Base-by-base conservation (phyloP, 1,140 invertebrate genomes). In the Carposina sasakii region DNA sequence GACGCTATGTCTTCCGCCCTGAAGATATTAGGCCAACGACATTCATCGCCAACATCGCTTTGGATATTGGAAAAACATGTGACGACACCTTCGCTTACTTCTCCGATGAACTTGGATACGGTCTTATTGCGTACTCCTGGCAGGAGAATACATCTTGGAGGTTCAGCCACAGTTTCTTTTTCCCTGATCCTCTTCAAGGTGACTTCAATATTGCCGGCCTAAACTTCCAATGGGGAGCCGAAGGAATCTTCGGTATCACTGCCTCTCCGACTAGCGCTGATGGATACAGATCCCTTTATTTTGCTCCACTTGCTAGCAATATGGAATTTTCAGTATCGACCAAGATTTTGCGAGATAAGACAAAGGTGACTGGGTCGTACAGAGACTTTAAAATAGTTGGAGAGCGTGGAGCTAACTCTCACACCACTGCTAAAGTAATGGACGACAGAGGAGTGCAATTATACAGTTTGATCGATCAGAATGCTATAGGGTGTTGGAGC, bases 401-500 rank as follows among this genome's bases (percentile, higher is more conserved):
- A 31, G 88, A 89, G 48, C 86, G 92, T 19, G 91, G 90, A 19
- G 84, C 87, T 6, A 84, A 91, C 36, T 81, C 87, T 1, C 92
- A 94, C 54, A 90, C 90, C 0, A 94, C 93, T 0, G 63, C 92
- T 0, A 88, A 90, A 49, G 86, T 92, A 2, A 92, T 94, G 88
- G 90, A 90, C 56, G 89, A 91, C 6, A 76, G 89, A 23, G 92
- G 92, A 10, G 73, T 95, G 1, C 90, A 93, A 76, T 87, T 93
- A 28, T 94, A 90, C 68, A 93, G 90, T 73, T 79, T 94, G 33
- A 89, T 95, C 39, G 92, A 94, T 71, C 90, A 91, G 59, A 94
- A 94, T 55, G 90, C 91, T 1, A 87, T 95, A 0, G 93, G 93
- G 9, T 95, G 93, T 65, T 94, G 93, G 93, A 92, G 92, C 60